Evolutionary conservation across 2,113 vertebrate genomes (phyloP).

Genomic region (Paramisgurnus dabryanus): DNA sequence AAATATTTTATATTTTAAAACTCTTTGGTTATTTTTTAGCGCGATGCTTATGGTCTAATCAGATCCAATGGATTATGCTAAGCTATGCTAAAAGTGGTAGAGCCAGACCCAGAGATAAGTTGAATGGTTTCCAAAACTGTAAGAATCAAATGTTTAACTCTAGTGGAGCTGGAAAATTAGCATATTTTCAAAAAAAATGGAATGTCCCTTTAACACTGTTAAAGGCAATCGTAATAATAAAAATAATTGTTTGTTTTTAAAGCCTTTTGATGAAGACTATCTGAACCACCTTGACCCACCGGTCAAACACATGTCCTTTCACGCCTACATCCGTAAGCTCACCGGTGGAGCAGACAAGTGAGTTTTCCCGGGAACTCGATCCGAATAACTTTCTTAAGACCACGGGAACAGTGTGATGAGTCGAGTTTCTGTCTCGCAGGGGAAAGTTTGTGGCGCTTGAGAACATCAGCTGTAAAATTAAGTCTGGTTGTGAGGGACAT

Average conservation of each 20-base stretch:
- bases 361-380: conserved; percentile 56
- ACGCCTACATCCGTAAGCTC: conserved; percentile 97
- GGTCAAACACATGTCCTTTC: conserved; percentile 99
- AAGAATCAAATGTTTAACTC: no score
- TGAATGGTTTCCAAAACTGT: no score
- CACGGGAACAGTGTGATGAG: background rate
- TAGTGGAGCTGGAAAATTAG: no score
- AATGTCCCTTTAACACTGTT: no score
- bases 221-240: background rate
- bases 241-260: conserved; percentile 40
- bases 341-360: conserved; percentile 97
- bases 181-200: no score
- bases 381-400: background rate
- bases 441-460: conserved; percentile 97
- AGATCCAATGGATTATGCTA: no score
- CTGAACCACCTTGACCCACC: conserved; percentile 97
- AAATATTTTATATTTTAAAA: no score
- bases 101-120: no score
- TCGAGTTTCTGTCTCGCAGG: conserved; percentile 66
- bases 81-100: no score
- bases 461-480: conserved; percentile 99
- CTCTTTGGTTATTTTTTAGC: no score
- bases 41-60: no score
- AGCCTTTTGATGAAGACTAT: conserved; percentile 99
- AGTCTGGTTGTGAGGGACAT: conserved; percentile 95